Conservation (phyloP, 2,888 invertebrate genomes). For the Sinohyriopsis cumingii region DNA sequence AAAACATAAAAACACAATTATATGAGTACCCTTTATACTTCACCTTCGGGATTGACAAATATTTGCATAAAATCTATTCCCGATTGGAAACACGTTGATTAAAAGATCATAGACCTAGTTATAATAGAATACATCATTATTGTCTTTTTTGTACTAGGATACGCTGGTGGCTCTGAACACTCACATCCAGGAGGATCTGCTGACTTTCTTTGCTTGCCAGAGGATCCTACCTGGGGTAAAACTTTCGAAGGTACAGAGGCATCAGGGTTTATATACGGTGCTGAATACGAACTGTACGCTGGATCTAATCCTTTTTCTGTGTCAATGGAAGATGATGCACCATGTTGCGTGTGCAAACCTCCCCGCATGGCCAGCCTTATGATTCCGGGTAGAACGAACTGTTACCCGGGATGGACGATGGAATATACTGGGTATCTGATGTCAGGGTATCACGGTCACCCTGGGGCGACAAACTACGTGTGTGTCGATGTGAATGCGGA, state of each 20-base stretch:
- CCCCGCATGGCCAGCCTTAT: not conserved
- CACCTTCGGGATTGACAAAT: no score
- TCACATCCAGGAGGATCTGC: slow-evolving; percentile 11
- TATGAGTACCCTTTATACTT: no score
- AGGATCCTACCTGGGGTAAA: slow-evolving; percentile 19
- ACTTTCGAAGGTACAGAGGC: slow-evolving; percentile 1
- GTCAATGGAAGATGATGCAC: slow-evolving; percentile 12
- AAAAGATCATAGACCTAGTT: no score
- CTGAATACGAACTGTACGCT: slow-evolving; percentile 11
- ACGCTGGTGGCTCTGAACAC: slow-evolving; percentile 13
- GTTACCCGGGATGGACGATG: slow-evolving; percentile 34
- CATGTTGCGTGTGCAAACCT: slow-evolving; percentile 20
- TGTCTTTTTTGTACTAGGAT: slow-evolving; percentile 8
- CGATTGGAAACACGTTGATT: no score
- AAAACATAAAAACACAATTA: no score
- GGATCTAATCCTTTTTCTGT: not conserved
- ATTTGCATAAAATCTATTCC: no score
- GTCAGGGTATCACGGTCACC: slow-evolving; percentile 16
- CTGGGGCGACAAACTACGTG: slow-evolving; percentile 15
- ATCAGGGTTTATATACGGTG: slow-evolving; percentile 14
- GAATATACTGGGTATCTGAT: slow-evolving; percentile 42
- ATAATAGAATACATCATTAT: no score
- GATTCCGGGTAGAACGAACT: slow-evolving; percentile 21
- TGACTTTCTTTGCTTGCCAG: slow-evolving; percentile 19
- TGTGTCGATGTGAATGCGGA: slow-evolving; percentile 41